Evolutionary conservation across 2,888 invertebrate species (phyloP), one percentile per base, ranked within the genome.

Genomic region (Augiades crinisus): DNA sequence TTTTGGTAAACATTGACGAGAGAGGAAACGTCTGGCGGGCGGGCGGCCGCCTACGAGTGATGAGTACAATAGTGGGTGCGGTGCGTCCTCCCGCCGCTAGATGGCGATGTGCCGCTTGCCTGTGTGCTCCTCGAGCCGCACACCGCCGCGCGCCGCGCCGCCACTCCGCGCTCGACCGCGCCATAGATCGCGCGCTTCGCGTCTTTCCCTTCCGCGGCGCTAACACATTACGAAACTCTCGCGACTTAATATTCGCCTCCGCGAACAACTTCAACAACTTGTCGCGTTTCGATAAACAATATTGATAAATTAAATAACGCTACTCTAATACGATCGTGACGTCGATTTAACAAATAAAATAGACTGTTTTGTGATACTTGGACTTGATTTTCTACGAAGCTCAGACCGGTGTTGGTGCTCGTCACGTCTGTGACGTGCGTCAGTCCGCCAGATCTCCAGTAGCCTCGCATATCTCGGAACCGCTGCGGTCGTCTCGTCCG

Each of bases 111-210:
- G 55, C 37, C 77, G 78, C 81, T 80, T 81, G 84, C 81, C 73
- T 81, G 83, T 81, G 84, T 81, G 82, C 78, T 78, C 77, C 72
- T 69, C 65, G 47, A 56, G 55, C 75, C 73, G 78, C 75, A 78
- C 66, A 73, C 75, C 63, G 67, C 63, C 72, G 70, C 70, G 75
- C 72, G 81, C 77, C 75, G 75, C 63, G 60, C 73, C 77, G 70
- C 77, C 87, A 86, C 85, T 87, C 89, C 87, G 86, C 88, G 86
- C 85, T 79, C 81, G 81, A 81, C 87, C 80, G 83, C 89, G 90
- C 81, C 71, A 80, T 76, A 66, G 80, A 82, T 58, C 75, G 84
- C 84, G 83, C 87, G 87, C 76, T 62, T 83, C 81, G 81, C 75
- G 78, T 78, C 62, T 62, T 63, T 65, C 63, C 65, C 65, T 68